Percentiles rank a stretch among this genome's conserved stretches.
Evolutionary conservation across 2,888 invertebrate species (phyloP).

Genomic region (Apeira syringaria): DNA sequence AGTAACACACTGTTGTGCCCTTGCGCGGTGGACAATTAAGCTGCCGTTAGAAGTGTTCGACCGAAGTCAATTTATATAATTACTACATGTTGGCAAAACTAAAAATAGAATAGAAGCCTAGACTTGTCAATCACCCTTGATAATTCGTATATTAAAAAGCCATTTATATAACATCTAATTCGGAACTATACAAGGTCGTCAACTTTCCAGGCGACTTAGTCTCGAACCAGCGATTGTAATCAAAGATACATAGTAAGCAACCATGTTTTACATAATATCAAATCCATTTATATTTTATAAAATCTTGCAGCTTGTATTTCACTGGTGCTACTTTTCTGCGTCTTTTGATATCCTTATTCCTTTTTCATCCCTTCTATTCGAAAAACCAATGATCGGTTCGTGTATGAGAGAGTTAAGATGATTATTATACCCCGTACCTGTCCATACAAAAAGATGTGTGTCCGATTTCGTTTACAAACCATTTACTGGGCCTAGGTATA

Average conservation of each 20-base stretch:
- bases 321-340: too few species aligned
- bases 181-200: constrained; percentile 39
- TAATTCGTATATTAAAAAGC: constrained; percentile 19
- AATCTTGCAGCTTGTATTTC: too few species aligned
- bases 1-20: too few species aligned
- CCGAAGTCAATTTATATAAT: neutral
- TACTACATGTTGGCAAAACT: neutral
- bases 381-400: too few species aligned
- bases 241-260: neutral
- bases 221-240: constrained; percentile 19
- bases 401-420: too few species aligned
- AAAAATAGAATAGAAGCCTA: constrained; percentile 13
- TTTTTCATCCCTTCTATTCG: too few species aligned
- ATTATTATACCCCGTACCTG: too few species aligned
- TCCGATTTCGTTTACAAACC: too few species aligned
- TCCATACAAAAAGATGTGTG: too few species aligned
- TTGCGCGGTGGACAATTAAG: constrained; percentile 11
- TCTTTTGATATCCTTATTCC: too few species aligned
- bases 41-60: constrained; percentile 9
- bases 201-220: constrained; percentile 35
- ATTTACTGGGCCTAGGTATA: too few species aligned
- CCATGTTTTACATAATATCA: neutral
- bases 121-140: constrained; percentile 13
- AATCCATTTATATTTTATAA: too few species aligned
- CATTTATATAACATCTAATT: constrained; percentile 23